phyloP scores from a whole-genome alignment of 2,113 vertebrate genomes.

The Chunga burmeisteri region DNA sequence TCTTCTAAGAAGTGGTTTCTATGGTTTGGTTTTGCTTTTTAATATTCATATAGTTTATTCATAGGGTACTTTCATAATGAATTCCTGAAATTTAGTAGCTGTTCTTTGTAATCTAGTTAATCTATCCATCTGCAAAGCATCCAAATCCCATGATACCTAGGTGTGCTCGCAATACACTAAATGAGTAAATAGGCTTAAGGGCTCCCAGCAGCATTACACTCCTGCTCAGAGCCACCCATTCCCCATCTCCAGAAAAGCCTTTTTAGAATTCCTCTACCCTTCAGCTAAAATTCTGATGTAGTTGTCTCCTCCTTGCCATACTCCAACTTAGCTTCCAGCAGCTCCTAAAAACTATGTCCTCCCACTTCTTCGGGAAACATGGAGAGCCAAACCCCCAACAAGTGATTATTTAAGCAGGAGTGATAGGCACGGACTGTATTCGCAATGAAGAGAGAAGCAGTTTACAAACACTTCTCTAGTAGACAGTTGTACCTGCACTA shows the following conservation, averaged over 20 bases:
- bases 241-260: background rate
- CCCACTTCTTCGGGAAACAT: background rate
- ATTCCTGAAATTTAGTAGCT: background rate
- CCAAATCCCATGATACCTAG: background rate
- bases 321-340: background rate
- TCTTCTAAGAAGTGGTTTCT: conserved; percentile 50
- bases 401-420: background rate
- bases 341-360: background rate
- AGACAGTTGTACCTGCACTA: background rate
- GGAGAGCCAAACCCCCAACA: background rate
- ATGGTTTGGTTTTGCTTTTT: conserved; percentile 24
- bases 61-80: conserved; percentile 33
- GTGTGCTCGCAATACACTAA: background rate
- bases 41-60: conserved; percentile 11
- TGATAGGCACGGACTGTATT: background rate
- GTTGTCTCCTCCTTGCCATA: background rate
- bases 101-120: background rate
- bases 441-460: background rate
- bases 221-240: background rate
- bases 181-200: background rate
- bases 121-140: background rate
- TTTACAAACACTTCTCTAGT: background rate
- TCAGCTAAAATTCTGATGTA: background rate
- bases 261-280: background rate
- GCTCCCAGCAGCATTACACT: background rate